Conservation (phyloP, 2,113 vertebrate species). For the Laterallus jamaicensis region DNA sequence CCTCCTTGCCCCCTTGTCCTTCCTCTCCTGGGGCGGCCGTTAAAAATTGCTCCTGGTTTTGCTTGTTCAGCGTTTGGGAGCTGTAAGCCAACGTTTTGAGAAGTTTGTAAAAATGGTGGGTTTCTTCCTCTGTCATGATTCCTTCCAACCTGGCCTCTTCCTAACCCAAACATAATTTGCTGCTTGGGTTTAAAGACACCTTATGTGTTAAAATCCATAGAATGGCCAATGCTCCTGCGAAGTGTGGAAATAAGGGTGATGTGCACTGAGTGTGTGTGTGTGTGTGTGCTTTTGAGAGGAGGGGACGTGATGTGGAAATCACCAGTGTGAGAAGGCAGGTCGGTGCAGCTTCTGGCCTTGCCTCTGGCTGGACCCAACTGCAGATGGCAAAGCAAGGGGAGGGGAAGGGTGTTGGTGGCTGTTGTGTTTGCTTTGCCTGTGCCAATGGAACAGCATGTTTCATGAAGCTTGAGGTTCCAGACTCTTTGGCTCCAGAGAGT, state of each 20-base stretch:
- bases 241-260: background rate
- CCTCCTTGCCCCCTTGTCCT: background rate
- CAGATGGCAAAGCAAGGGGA: background rate
- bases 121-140: background rate
- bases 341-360: background rate
- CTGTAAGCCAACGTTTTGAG: background rate
- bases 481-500: background rate
- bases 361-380: background rate
- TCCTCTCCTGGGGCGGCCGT: background rate
- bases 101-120: background rate
- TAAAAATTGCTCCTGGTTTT: background rate
- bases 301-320: background rate
- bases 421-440: background rate
- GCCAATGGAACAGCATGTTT: background rate
- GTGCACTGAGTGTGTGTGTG: background rate
- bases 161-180: background rate
- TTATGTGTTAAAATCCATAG: background rate
- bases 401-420: background rate
- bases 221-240: background rate
- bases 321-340: background rate
- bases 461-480: constrained; percentile 22
- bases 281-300: background rate
- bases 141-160: background rate
- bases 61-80: background rate
- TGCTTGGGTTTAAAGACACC: background rate